Percentiles rank a stretch among this genome's conserved stretches.
These are phyloP conservation scores for Periplaneta americana DNA, from an alignment of 1,140 invertebrate genomes.

Conservation along the genomic window DNA sequence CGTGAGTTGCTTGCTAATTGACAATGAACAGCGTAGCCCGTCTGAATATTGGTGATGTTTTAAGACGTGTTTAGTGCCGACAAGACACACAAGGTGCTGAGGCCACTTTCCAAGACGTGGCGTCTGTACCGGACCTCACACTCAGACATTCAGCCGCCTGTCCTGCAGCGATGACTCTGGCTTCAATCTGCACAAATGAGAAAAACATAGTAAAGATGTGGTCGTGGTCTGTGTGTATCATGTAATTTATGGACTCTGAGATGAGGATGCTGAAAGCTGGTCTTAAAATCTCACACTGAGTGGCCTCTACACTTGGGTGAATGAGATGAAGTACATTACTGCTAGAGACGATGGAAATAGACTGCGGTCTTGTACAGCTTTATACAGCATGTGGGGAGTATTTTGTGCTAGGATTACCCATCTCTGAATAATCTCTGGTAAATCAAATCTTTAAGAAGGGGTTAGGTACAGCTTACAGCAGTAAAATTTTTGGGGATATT, in stretches of 20 bases:
- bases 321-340: not conserved
- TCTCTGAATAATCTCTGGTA: too few species aligned
- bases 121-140: not conserved
- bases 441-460: too few species aligned
- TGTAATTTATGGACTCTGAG: not conserved
- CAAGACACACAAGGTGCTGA: not conserved
- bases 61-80: not conserved
- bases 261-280: not conserved
- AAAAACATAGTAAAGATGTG: too few species aligned
- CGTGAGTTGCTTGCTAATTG: not conserved
- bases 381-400: too few species aligned
- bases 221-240: not conserved
- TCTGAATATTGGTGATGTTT: not conserved
- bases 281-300: not conserved
- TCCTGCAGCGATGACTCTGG: not conserved
- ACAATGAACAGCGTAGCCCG: not conserved
- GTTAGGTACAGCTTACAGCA: too few species aligned
- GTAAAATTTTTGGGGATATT: too few species aligned
- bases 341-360: too few species aligned
- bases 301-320: not conserved
- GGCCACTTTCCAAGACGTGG: not conserved
- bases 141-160: not conserved
- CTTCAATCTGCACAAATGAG: not conserved
- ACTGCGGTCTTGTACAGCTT: not conserved
- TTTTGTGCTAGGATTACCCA: too few species aligned